Base-by-base conservation (phyloP, 2,113 vertebrate genomes). In the Acanthisitta chloris region DNA sequence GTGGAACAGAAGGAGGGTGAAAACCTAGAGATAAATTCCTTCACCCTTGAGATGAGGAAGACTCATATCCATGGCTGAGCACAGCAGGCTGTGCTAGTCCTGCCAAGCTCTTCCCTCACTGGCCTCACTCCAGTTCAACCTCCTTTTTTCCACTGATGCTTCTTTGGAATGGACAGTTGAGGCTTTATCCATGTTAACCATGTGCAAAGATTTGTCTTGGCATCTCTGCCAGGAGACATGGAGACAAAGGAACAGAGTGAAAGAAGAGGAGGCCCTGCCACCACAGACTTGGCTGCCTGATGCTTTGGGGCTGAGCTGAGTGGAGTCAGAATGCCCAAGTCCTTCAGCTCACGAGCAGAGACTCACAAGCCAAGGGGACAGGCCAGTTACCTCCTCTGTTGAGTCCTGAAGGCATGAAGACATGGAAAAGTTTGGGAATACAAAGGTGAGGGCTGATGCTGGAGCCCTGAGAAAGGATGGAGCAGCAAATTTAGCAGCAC, bases 221-320 rank as follows among this genome's bases (percentile, higher is more conserved):
- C 55, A 34, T 5, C 72, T 43, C 81, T 59, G 43, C 82, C 34
- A 34, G 31, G 20, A 48, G 66, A 6, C 4, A 8, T 20, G 2
- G 14, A 38, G n/a, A 12, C 49, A 58, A 49, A 23, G 38, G 71
- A 9, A 14, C 6, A 38, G 26, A 49, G 79, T 8, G 69, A 51
- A 71, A 25, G 58, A 45, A 65, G 34, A 70, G 51, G 38, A 84
- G 67, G 57, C 28, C 1, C 8, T 19, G 2, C 55, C 67, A 59
- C 15, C 49, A 14, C 0, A 0, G n/a, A 3, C 52, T 59, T 33
- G 52, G 24, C 58, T 8, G 4, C 48, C 65, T 31, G 40, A 31
- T n/a, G 73, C 67, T 74, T 24, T 5, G 9, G 49, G 55, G 40
- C 67, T 25, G 67, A 81, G 84, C 70, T 72, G 76, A 59, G 40